phyloP scores from a whole-genome alignment of 2,888 invertebrate species.

The Platycheirus rosarum region DNA sequence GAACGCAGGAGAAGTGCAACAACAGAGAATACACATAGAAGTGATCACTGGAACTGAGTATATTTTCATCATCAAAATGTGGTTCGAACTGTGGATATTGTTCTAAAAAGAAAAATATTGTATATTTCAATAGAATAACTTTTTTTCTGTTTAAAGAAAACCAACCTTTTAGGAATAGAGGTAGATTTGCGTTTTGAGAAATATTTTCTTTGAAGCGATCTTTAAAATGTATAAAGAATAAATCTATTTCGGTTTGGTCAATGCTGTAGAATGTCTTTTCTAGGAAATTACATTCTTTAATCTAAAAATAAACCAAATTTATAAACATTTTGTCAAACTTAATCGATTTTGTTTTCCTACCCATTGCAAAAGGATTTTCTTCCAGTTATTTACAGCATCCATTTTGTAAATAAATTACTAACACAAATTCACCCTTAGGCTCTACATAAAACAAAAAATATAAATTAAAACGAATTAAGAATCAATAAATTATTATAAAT shows the following conservation, averaged over 20 bases:
- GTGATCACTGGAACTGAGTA: constrained; percentile 78
- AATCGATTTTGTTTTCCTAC: constrained; percentile 64
- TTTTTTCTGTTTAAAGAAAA: background rate
- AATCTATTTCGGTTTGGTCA: constrained; percentile 80
- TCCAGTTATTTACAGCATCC: constrained; percentile 77
- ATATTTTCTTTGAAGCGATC: constrained; percentile 43
- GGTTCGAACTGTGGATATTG: constrained; percentile 78
- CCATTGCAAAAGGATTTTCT: constrained; percentile 78
- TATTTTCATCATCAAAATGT: constrained; percentile 76
- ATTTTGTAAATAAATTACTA: constrained; percentile 64
- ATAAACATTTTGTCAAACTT: background rate
- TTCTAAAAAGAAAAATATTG: constrained; percentile 73
- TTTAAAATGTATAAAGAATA: constrained; percentile 77
- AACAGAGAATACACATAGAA: constrained; percentile 80
- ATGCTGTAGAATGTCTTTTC: constrained; percentile 76
- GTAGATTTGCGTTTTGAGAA: constrained; percentile 43
- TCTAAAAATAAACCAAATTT: constrained; percentile 65
- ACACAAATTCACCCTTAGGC: background rate
- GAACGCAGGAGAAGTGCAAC: constrained; percentile 80
- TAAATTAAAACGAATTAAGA: constrained; percentile 13
- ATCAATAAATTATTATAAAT: background rate
- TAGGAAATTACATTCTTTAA: constrained; percentile 77
- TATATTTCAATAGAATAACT: background rate
- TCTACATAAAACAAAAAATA: constrained; percentile 31
- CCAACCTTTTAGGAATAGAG: constrained; percentile 78